Percentiles rank a stretch among this genome's conserved stretches.
phyloP scores from a whole-genome alignment of 2,888 invertebrate species.

The Pachydiplax longipennis region DNA sequence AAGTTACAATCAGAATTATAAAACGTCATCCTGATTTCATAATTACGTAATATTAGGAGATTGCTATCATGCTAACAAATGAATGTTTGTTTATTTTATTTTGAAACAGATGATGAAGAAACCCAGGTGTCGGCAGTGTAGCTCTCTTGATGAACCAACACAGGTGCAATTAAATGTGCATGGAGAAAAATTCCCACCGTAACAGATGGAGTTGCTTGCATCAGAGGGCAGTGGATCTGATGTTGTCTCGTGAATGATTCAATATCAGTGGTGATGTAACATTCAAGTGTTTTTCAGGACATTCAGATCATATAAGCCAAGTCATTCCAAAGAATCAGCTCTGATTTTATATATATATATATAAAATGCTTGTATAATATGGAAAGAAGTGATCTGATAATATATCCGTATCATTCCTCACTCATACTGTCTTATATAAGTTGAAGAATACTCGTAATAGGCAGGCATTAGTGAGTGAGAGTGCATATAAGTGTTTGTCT shows the following conservation, averaged over 20 bases:
- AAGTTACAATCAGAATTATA: too few species aligned
- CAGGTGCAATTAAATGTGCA: neutral
- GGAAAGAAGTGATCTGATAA: neutral
- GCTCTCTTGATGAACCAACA: neutral
- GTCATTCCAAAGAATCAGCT: constrained; percentile 28
- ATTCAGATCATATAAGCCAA: neutral
- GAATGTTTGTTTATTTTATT: constrained; percentile 46
- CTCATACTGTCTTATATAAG: constrained; percentile 7
- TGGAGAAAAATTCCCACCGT: neutral
- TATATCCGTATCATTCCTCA: neutral
- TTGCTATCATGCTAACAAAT: too few species aligned
- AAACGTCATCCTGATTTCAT: too few species aligned
- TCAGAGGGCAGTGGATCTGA: too few species aligned
- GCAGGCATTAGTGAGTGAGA: neutral
- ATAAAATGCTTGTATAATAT: neutral
- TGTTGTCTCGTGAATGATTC: neutral
- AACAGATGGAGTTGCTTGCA: neutral
- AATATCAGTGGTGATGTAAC: neutral
- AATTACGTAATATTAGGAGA: too few species aligned
- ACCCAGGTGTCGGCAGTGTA: constrained; percentile 71
- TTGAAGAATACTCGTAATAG: constrained; percentile 8
- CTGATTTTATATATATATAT: neutral
- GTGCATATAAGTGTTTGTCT: constrained; percentile 6
- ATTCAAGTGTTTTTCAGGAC: neutral
- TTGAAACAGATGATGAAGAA: constrained; percentile 69